phyloP scores from a whole-genome alignment of 1,140 invertebrate genomes.

The Pteromalus puparum region DNA sequence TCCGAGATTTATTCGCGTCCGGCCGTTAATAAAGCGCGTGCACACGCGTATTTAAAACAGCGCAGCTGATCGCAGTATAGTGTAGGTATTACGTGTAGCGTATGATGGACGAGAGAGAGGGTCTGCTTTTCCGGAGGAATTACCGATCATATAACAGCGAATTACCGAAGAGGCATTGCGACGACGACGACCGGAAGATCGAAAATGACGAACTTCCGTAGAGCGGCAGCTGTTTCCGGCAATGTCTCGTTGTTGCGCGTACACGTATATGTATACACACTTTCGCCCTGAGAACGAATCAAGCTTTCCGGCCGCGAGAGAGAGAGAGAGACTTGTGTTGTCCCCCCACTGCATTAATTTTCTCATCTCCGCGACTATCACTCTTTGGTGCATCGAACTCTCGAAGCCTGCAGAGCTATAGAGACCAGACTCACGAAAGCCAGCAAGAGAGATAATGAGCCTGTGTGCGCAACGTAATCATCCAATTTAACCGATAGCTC shows the following conservation, averaged over 20 bases:
- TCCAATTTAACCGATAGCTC: slow-evolving; percentile 22
- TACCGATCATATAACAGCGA: neutral
- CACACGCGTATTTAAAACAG: too few species aligned
- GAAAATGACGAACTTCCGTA: slow-evolving; percentile 49
- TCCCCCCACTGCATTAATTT: slow-evolving; percentile 19
- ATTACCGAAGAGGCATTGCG: neutral
- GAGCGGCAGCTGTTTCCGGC: slow-evolving; percentile 22
- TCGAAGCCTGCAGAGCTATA: neutral
- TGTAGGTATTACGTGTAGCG: neutral
- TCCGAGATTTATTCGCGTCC: neutral
- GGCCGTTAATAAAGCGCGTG: too few species aligned
- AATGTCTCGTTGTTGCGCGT: slow-evolving; percentile 4
- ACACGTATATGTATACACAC: neutral
- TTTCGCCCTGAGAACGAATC: slow-evolving; percentile 33
- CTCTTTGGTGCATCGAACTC: slow-evolving; percentile 39
- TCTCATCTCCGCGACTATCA: slow-evolving; percentile 11
- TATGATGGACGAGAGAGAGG: too few species aligned
- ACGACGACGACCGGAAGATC: slow-evolving; percentile 28
- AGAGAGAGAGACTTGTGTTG: neutral
- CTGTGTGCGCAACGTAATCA: slow-evolving; percentile 27
- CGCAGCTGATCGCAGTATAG: too few species aligned
- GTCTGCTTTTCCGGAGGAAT: too few species aligned
- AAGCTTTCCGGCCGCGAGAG: slow-evolving; percentile 43
- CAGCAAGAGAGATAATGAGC: slow-evolving; percentile 30
- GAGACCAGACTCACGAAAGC: neutral